Percentiles rank a stretch among this genome's conserved stretches.
Evolutionary conservation across 2,797 vertebrate species (phyloP).

Genomic region (Danionella dracula): DNA sequence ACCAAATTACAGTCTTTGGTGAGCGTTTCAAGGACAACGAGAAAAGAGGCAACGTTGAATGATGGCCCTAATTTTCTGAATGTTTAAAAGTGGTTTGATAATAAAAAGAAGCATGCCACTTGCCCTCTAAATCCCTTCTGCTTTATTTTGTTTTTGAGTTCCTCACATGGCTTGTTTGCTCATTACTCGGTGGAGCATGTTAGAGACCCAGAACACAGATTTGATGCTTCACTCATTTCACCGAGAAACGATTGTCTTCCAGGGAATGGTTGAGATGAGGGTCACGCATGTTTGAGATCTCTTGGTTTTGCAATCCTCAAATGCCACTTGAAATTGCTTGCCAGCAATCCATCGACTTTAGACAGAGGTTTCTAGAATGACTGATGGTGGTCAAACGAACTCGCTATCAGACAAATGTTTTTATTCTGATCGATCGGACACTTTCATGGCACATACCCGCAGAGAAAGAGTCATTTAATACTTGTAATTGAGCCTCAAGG

Average conservation of each 20-base stretch:
- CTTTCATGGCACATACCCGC: slow-evolving; percentile 3
- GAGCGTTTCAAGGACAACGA: slow-evolving; percentile 36
- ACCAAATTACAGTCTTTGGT: slow-evolving; percentile 22
- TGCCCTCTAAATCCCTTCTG: too few species aligned
- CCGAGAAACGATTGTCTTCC: slow-evolving; percentile 5
- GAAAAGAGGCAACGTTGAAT: not conserved
- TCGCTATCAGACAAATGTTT: not conserved
- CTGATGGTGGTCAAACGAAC: slow-evolving; percentile 30
- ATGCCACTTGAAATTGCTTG: slow-evolving; percentile 18
- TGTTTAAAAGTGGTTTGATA: too few species aligned
- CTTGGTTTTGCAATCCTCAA: slow-evolving; percentile 19
- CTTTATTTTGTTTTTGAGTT: too few species aligned
- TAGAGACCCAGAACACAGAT: not conserved
- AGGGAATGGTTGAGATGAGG: slow-evolving; percentile 12
- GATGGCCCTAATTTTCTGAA: too few species aligned
- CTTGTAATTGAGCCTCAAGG: slow-evolving; percentile 6
- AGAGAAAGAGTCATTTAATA: slow-evolving; percentile 3
- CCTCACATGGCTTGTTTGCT: not conserved
- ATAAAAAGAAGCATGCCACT: too few species aligned
- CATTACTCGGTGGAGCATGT: not conserved
- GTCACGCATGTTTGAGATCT: slow-evolving; percentile 3
- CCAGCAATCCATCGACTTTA: slow-evolving; percentile 30
- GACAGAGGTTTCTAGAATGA: slow-evolving; percentile 37
- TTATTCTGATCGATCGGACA: not conserved
- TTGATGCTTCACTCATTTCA: slow-evolving; percentile 4